Evolutionary conservation across 2,888 invertebrate genomes (phyloP), one percentile per base, ranked within the genome.

Genomic region (Coenonympha glycerion): DNA sequence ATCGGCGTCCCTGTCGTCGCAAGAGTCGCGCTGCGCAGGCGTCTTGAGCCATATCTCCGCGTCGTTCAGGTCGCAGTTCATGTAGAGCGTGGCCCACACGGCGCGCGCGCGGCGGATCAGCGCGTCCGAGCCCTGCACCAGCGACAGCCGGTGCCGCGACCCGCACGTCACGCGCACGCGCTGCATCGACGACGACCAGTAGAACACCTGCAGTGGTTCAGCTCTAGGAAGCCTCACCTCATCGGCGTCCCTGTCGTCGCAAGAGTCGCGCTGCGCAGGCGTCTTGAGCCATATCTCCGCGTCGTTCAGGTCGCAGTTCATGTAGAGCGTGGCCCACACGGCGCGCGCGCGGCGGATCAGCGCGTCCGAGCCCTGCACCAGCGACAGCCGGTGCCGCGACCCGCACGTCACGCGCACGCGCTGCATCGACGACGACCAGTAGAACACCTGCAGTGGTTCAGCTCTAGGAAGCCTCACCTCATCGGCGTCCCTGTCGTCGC

Each of bases 1-100:
- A 16, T 73, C 74, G 0, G 61, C 65, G 6, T 72, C 71, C 40
- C 66, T 71, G 18, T 76, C 73, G 9, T 72, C 74, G 6, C 53
- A 47, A 4, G 55, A 55, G 0, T 65, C 61, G 31, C 60, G 57
- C 6, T 66, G 63, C 33, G 95, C 82, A 0, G 94, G 91, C 58
- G 93, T 93, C 72, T 96, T 95, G 9, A 97, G 79, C 96, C 96
- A 96, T 49, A 96, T 95, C 84, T 97, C 95, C 0, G 95, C 95
- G 69, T 96, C 95, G 69, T 93, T 94, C 5, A 98, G 88, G 70
- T 98, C 96, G 65, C 96, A 97, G 74, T 95, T 97, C 91, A 98
- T 95, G 71, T 97, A 97, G 6, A 94, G 90, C 0, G 97, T 93
- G 18, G 94, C 93, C 98, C 98, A 98, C 69, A 92, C 92, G 2